Conservation (phyloP, 2,113 vertebrate genomes). For the Aegithalos caudatus region DNA sequence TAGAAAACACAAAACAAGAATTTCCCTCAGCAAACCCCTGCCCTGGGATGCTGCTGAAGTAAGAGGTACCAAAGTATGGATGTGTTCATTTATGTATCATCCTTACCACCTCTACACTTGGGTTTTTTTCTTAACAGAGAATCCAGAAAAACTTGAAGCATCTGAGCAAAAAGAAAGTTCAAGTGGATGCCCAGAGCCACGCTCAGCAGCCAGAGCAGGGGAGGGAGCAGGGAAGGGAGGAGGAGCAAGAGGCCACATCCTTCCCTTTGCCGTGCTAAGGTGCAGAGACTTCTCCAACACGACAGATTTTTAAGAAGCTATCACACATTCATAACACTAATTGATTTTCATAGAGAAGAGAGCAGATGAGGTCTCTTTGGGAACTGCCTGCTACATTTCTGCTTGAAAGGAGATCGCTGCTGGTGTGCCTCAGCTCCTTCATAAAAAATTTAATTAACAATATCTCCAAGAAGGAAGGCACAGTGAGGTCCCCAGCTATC, state of each 20-base stretch:
- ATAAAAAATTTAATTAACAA: constrained; percentile 76
- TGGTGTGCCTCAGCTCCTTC: constrained; percentile 59
- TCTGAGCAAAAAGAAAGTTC: background rate
- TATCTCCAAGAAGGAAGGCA: constrained; percentile 58
- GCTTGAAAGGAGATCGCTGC: constrained; percentile 64
- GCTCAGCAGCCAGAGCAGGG: background rate
- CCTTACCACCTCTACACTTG: background rate
- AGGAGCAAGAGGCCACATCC: background rate
- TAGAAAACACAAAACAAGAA: background rate
- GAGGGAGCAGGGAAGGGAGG: background rate
- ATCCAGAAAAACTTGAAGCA: background rate
- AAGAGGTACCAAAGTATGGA: background rate
- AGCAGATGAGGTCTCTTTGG: constrained; percentile 69
- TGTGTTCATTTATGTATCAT: background rate
- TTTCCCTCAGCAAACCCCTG: background rate
- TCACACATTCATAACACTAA: constrained; percentile 73
- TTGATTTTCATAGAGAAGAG: constrained; percentile 72
- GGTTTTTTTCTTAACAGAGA: background rate
- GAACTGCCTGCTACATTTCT: constrained; percentile 71
- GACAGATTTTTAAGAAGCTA: constrained; percentile 59
- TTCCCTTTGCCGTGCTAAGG: background rate
- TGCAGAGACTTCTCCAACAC: constrained; percentile 51
- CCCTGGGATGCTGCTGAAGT: background rate
- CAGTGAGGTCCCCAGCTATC: constrained; percentile 50
- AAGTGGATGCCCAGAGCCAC: background rate